phyloP scores from a whole-genome alignment of 2,113 vertebrate species.

The Sclerurus mexicanus region DNA sequence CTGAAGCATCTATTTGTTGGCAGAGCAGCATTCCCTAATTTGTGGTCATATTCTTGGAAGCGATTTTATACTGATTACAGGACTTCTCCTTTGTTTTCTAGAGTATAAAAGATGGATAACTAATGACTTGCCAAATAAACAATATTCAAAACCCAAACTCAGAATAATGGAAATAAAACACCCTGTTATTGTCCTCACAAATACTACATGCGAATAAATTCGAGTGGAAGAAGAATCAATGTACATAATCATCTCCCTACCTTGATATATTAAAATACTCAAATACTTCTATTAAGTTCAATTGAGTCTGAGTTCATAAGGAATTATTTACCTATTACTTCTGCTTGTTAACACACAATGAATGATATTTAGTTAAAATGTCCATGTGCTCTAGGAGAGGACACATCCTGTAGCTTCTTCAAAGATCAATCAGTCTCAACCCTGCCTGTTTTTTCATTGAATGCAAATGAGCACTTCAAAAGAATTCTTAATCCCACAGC shows the following conservation, averaged over 20 bases:
- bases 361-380: constrained; percentile 32
- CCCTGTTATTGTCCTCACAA: not conserved
- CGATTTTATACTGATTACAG: constrained; percentile 17
- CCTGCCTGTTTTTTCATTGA: constrained; percentile 21
- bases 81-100: constrained; percentile 40
- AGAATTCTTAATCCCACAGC: constrained; percentile 29
- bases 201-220: not conserved
- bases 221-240: not conserved
- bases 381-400: not conserved
- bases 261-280: not conserved
- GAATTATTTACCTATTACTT: constrained; percentile 48
- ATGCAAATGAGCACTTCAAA: constrained; percentile 59
- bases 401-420: not conserved
- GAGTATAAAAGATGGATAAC: constrained; percentile 12
- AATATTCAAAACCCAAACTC: constrained; percentile 1
- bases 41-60: constrained; percentile 39
- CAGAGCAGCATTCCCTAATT: constrained; percentile 15
- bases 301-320: constrained; percentile 6
- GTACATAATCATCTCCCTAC: not conserved
- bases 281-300: not conserved
- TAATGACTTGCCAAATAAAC: constrained; percentile 53
- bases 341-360: constrained; percentile 31
- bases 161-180: constrained; percentile 10
- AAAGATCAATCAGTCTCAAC: constrained; percentile 35
- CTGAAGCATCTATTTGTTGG: constrained; percentile 15